A percentile compares a stretch with the other conserved stretches of the same genome.
These are phyloP conservation scores for Novumbra hubbsi DNA, from an alignment of 2,797 vertebrate species.

Conservation along the genomic window DNA sequence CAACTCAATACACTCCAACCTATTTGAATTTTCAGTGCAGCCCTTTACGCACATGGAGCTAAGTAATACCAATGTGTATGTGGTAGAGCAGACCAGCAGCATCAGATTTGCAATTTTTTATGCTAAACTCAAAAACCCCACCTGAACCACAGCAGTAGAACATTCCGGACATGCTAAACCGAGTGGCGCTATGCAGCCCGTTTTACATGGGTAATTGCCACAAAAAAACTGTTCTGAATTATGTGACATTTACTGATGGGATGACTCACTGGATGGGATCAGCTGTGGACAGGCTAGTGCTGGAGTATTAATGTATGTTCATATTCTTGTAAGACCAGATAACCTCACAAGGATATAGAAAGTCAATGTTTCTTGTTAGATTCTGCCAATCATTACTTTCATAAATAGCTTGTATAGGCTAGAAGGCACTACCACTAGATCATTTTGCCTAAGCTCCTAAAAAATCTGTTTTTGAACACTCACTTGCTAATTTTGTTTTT, in stretches of 20 bases:
- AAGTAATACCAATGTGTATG: constrained; percentile 13
- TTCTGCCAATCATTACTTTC: too few relatives aligned
- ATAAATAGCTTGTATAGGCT: too few relatives aligned
- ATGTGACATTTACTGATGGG: neutral
- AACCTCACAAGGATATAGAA: too few relatives aligned
- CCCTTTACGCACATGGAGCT: neutral
- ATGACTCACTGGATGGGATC: neutral
- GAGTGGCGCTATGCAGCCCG: neutral
- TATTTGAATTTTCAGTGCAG: neutral
- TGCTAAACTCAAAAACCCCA: constrained; percentile 15
- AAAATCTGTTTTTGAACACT: too few relatives aligned
- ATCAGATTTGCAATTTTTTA: constrained; percentile 7
- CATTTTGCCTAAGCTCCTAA: too few relatives aligned
- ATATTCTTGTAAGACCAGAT: neutral
- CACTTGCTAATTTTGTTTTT: too few relatives aligned
- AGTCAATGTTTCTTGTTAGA: too few relatives aligned
- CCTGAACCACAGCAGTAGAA: constrained; percentile 18
- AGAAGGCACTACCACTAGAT: too few relatives aligned
- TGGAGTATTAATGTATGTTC: neutral
- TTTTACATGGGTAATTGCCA: neutral
- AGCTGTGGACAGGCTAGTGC: neutral
- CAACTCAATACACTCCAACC: neutral
- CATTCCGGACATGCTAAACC: constrained; percentile 10
- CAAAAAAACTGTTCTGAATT: neutral
- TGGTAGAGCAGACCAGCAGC: constrained; percentile 11